Percentiles rank a stretch among this genome's conserved stretches.
These are phyloP conservation scores for Rhinoderma darwinii DNA, from an alignment of 2,113 vertebrate genomes.

Conservation along the genomic window DNA sequence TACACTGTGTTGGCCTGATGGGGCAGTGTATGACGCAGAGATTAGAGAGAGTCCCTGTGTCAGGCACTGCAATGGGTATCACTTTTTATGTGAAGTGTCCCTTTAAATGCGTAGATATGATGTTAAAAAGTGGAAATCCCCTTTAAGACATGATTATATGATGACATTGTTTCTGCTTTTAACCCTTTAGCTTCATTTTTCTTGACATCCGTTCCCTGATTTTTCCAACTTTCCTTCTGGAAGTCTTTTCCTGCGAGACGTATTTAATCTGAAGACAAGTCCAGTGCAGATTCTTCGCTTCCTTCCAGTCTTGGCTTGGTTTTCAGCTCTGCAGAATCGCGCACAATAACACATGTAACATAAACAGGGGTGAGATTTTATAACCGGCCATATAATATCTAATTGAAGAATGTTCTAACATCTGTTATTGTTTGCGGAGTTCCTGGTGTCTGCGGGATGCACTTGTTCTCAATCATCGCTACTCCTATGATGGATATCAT, in stretches of 20 bases:
- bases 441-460: not conserved
- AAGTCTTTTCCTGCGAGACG: conserved; percentile 12
- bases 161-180: not conserved
- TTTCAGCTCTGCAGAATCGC: conserved; percentile 8
- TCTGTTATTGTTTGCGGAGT: conserved; percentile 20
- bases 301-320: conserved; percentile 13
- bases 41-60: too few species aligned
- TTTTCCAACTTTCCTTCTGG: conserved; percentile 31
- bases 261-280: conserved; percentile 19
- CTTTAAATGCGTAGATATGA: not conserved
- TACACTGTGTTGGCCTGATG: too few species aligned
- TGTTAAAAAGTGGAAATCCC: not conserved
- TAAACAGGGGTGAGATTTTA: conserved; percentile 25
- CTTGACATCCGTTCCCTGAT: not conserved
- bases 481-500: not conserved
- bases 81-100: not conserved
- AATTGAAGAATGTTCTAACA: conserved; percentile 35
- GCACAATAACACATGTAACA: conserved; percentile 24
- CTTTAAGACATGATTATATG: not conserved
- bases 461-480: conserved; percentile 31
- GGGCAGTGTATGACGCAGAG: too few species aligned
- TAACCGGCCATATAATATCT: conserved; percentile 34
- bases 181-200: not conserved
- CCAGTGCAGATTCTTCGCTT: conserved; percentile 5
- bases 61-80: too few species aligned